These are phyloP conservation scores for Perca schrenkii DNA, from an alignment of 2,113 vertebrate species.

Conservation along the genomic window DNA sequence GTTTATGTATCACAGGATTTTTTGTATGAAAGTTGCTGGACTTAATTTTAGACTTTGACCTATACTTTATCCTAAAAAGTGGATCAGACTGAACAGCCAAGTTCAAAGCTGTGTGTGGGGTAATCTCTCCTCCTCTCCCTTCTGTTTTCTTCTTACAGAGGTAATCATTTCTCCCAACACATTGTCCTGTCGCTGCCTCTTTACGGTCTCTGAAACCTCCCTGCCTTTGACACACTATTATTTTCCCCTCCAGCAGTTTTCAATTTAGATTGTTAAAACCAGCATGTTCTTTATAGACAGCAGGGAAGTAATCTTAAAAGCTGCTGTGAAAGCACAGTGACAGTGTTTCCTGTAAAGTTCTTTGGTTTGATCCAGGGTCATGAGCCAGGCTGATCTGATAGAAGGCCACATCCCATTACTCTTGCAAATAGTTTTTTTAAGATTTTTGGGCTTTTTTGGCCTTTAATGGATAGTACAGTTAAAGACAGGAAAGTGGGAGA, in stretches of 20 bases:
- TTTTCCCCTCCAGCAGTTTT: constrained; percentile 78
- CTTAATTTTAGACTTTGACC: neutral
- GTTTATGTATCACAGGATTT: neutral
- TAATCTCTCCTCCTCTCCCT: neutral
- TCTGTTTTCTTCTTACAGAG: constrained; percentile 22
- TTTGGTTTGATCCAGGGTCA: constrained; percentile 57
- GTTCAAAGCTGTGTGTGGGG: constrained; percentile 3
- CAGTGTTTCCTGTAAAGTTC: constrained; percentile 56
- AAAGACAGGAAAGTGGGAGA: too few species aligned
- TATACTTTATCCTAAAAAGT: constrained; percentile 8
- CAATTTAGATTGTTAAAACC: constrained; percentile 75
- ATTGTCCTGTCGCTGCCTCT: constrained; percentile 38
- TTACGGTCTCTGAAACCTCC: constrained; percentile 38
- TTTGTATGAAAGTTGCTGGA: neutral
- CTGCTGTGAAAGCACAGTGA: constrained; percentile 56
- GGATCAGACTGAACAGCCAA: constrained; percentile 11
- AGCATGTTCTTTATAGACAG: constrained; percentile 56
- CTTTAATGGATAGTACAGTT: too few species aligned
- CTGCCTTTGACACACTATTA: constrained; percentile 67
- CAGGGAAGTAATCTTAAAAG: constrained; percentile 58
- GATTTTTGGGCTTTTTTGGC: too few species aligned
- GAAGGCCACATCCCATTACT: constrained; percentile 52
- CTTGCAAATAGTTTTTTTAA: constrained; percentile 17
- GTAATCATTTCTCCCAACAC: constrained; percentile 61
- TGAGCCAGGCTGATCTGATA: constrained; percentile 42